Conservation (phyloP, 2,113 vertebrate species). For the Tachysurus fulvidraco region DNA sequence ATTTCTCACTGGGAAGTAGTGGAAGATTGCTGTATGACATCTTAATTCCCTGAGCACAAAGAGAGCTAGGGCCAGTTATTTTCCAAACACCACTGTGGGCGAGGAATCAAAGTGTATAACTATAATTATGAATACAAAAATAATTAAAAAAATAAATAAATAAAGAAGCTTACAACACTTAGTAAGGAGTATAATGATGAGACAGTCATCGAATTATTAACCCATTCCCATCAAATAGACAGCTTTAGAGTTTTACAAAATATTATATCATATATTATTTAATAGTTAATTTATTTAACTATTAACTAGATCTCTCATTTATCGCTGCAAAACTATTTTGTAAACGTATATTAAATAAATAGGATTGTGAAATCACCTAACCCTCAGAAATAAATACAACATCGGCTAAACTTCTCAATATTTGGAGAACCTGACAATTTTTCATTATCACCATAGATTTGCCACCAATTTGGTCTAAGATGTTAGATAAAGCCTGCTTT, state of each 20-base stretch:
- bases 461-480: too few species aligned
- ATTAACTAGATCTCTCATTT: background rate
- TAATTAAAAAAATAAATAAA: background rate
- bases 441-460: too few species aligned
- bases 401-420: too few species aligned
- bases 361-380: background rate
- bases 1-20: constrained; percentile 64
- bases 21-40: constrained; percentile 63
- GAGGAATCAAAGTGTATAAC: constrained; percentile 19
- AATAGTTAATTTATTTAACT: background rate
- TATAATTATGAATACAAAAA: constrained; percentile 49
- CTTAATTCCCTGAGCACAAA: constrained; percentile 62
- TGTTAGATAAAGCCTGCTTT: too few species aligned
- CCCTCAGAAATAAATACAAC: background rate
- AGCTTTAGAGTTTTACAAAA: background rate
- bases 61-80: constrained; percentile 56
- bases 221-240: background rate
- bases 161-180: background rate
- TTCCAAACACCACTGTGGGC: constrained; percentile 42
- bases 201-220: background rate
- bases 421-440: too few species aligned
- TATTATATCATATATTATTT: background rate
- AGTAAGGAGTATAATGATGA: background rate
- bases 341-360: background rate
- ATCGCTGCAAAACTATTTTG: background rate